Evolutionary conservation across 2,113 vertebrate species (phyloP).

Genomic region (Myocastor coypus): DNA sequence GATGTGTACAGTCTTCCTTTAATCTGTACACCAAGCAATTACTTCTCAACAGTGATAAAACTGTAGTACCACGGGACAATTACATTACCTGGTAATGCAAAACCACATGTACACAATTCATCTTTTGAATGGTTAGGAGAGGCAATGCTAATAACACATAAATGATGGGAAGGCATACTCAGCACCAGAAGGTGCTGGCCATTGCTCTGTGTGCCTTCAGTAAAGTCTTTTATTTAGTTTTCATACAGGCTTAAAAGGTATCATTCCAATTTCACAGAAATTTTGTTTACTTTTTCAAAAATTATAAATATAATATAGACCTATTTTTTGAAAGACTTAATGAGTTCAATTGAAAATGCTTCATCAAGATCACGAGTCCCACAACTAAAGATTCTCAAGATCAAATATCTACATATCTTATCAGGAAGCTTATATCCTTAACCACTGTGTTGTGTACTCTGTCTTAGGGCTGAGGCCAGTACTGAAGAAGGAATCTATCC

Average conservation of each 20-base stretch:
- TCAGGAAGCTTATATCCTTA: neutral
- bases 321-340: neutral
- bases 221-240: neutral
- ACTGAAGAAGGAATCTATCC: neutral
- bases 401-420: neutral
- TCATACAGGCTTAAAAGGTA: neutral
- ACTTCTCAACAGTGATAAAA: neutral
- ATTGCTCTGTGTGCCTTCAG: neutral
- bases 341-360: neutral
- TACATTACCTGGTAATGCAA: neutral
- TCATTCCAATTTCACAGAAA: neutral
- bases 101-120: neutral
- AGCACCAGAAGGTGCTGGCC: neutral
- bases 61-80: neutral
- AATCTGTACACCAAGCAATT: neutral
- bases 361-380: neutral
- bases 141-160: neutral
- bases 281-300: neutral
- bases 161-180: neutral
- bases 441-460: neutral
- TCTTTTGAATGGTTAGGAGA: neutral
- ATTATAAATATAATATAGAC: neutral
- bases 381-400: neutral
- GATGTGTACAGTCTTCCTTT: slow-evolving; percentile 10
- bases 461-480: neutral